phyloP scores from a whole-genome alignment of 2,888 invertebrate species.

The Parasteatoda lunata region DNA sequence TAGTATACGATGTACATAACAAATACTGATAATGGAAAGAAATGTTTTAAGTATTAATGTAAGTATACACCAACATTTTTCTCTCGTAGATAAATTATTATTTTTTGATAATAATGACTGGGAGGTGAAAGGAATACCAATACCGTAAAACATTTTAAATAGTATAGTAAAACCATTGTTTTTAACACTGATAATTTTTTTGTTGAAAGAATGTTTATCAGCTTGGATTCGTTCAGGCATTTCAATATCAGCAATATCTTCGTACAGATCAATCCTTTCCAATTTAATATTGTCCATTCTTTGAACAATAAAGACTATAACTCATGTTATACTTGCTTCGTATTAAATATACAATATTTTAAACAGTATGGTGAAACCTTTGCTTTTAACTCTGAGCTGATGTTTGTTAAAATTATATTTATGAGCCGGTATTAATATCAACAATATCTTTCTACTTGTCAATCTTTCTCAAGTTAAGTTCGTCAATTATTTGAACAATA shows the following conservation, averaged over 20 bases:
- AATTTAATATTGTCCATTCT: no score
- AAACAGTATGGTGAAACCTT: conserved; percentile 23
- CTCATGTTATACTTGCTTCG: no score
- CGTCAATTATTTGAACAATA: no score
- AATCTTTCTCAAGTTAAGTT: no score
- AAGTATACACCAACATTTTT: conserved; percentile 30
- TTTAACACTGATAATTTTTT: neutral
- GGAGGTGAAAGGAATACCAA: conserved; percentile 28
- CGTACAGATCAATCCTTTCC: no score
- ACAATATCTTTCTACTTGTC: no score
- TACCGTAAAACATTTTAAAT: conserved; percentile 1
- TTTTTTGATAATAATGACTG: neutral
- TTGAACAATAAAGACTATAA: no score
- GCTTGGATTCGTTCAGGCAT: no score
- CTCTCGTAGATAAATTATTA: neutral
- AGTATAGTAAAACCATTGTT: conserved; percentile 29
- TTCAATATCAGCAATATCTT: no score
- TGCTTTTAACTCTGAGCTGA: neutral
- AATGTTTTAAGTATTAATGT: conserved; percentile 14
- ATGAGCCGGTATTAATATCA: no score
- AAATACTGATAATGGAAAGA: neutral
- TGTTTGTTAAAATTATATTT: no score
- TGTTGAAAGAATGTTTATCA: no score
- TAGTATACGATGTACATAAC: conserved; percentile 2
- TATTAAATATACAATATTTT: neutral